Evolutionary conservation across 2,797 vertebrate species (phyloP), one percentile per base, ranked within the genome.

Genomic region (Mustela erminea): DNA sequence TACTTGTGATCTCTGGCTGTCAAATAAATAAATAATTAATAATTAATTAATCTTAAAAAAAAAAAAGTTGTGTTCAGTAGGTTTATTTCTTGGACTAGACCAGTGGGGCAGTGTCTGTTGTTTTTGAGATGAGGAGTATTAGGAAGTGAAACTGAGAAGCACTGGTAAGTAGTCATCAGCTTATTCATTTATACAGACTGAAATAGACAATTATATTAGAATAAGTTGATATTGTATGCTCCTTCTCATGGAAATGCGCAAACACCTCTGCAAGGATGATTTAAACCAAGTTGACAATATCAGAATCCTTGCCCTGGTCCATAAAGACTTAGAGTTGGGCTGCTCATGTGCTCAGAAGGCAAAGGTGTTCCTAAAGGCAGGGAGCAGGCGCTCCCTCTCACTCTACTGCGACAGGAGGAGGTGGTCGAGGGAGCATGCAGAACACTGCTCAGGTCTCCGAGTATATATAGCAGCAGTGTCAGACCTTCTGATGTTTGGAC

Each of bases 401-500:
- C 49, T 52, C 35, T 49, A 1, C 32, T 20, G 20, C 52, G 43
- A 72, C 13, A 0, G 17, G 54, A 62, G 60, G 27, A 29, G 52
- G 25, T 0, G 32, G 38, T 7, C 27, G 21, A 13, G n/a, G 66
- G 0, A 2, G 60, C 58, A 32, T 29, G 54, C 12, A 1, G 46
- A 32, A 17, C n/a, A 6, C 62, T 18, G n/a, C 2, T 46, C 23
- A 10, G 72, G 29, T n/a, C 13, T 21, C 1, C 10, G 35, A 5
- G 3, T 2, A 11, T 25, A 0, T 2, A 18, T 4, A 27, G 29
- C 4, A 41, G 80, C 23, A 1, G 12, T 14, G 35, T 35, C 56
- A 15, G 5, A 9, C 18, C 29, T 72, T 56, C 43, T 66, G 29
- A 29, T 64, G 14, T 64, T 14, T 7, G 62, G 14, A 64, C 70